phyloP scores from a whole-genome alignment of 37 sponge, comb jelly and placozoan species.

The Halisarca cf. caerulea region DNA sequence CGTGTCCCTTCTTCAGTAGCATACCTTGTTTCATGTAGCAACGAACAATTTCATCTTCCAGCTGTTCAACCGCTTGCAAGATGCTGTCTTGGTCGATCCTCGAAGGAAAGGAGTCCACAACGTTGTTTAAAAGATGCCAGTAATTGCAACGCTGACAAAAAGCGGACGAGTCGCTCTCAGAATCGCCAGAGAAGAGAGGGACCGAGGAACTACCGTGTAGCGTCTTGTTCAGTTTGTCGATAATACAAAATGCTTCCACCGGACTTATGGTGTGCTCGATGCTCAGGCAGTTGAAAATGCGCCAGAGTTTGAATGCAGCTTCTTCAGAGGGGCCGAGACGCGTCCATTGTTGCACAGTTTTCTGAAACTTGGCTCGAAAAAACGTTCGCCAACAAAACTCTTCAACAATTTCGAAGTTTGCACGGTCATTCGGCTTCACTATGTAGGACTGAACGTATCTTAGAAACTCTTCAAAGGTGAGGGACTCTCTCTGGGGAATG shows the following conservation, averaged over 20 bases:
- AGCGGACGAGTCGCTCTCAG: no score
- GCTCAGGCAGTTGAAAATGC: conserved; percentile 25
- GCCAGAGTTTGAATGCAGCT: conserved; percentile 22
- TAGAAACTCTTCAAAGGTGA: conserved; percentile 13
- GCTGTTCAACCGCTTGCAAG: background rate
- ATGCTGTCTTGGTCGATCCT: background rate
- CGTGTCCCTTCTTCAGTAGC: conserved; percentile 17
- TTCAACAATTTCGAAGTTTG: background rate
- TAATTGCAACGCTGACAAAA: background rate
- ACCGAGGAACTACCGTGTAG: background rate
- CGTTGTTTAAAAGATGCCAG: background rate
- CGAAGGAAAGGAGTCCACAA: background rate
- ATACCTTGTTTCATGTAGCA: background rate
- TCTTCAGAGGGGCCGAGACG: conserved; percentile 23
- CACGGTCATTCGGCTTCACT: background rate
- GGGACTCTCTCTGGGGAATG: background rate
- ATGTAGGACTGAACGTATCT: conserved; percentile 12
- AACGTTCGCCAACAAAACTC: conserved; percentile 26
- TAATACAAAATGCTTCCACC: background rate
- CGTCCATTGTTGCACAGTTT: background rate
- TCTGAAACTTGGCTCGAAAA: background rate
- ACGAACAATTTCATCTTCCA: conserved; percentile 15
- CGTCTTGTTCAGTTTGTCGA: background rate
- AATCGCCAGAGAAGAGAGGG: background rate
- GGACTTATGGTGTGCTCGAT: conserved; percentile 21